These are phyloP conservation scores for Leptodirus hochenwartii DNA, from an alignment of 2,888 invertebrate species.

Conservation along the genomic window DNA sequence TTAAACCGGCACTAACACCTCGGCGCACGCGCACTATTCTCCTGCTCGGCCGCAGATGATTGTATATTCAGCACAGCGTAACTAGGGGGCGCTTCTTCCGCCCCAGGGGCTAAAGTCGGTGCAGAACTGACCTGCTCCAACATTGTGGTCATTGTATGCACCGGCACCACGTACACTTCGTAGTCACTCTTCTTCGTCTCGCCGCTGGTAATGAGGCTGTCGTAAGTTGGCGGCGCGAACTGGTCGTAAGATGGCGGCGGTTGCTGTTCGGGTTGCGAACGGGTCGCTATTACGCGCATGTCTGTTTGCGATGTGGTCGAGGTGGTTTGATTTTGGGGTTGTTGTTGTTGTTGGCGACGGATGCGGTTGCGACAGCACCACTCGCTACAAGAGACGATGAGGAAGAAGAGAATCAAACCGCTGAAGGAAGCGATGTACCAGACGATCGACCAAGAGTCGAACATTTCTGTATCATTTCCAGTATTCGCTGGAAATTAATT, in stretches of 20 bases:
- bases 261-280: constrained; percentile 8
- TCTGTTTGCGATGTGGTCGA: constrained; percentile 11
- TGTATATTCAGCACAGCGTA: no score
- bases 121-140: no score
- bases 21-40: no score
- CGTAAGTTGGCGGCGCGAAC: constrained; percentile 36
- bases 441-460: constrained; percentile 34
- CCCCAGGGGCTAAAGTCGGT: no score
- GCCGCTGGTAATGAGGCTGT: constrained; percentile 23
- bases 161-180: constrained; percentile 31
- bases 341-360: constrained; percentile 9
- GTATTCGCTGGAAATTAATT: no score
- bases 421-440: constrained; percentile 40
- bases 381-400: constrained; percentile 35
- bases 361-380: constrained; percentile 30
- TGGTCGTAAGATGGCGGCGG: constrained; percentile 36
- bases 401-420: constrained; percentile 34
- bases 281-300: constrained; percentile 8
- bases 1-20: no score
- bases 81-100: no score
- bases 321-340: constrained; percentile 12
- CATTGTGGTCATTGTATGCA: constrained; percentile 22
- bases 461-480: no score
- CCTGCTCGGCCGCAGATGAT: no score
- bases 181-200: constrained; percentile 22